Evolutionary conservation across 2,113 vertebrate genomes (phyloP), one percentile per base, ranked within the genome.

Genomic region (Bubo scandiacus): DNA sequence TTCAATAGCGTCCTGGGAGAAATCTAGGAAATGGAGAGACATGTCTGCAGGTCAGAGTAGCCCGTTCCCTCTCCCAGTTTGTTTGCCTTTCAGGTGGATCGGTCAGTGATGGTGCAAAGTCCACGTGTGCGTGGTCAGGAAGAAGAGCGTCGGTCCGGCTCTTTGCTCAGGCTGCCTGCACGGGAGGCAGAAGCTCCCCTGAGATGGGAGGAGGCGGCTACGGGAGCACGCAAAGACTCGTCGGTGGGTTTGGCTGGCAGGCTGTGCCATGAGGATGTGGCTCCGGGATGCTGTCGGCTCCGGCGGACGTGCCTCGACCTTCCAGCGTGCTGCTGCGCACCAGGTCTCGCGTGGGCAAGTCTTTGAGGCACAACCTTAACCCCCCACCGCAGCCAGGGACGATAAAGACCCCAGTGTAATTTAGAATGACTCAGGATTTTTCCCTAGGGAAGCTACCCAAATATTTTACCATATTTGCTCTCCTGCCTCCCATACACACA

Each of bases 381-480:
- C n/a, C 30, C 43, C 6, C 4, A 2, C 32, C 2, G 0, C 5
- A 6, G 57, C 58, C 27, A 29, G 52, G 54, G 67, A 16, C 11
- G 11, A 15, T 1, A 43, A 79, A 82, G 51, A 42, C 54, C 79
- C 45, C 43, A 3, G 49, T 2, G 8, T 6, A 1, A 45, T 5
- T n/a, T 3, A n/a, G 29, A 82, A 65, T 62, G 88, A 88, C 79
- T 92, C 62, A 30, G 75, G 86, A 38, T 23, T 83, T 91, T 86
- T 91, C 86, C 88, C 88, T 1, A 9, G 83, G 75, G 94, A 93
- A 77, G 86, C 80, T 92, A 88, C 94, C 88, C 77, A 68, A 94
- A 95, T 92, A 75, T 92, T 96, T 96, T 40, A 81, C 96, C 72
- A 74, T 91, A 78, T 96, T 96, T 96, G 81, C 89, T 90, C 66